Evolutionary conservation across 2,888 invertebrate species (phyloP), one percentile per base, ranked within the genome.

Genomic region (Ochropleura plecta): DNA sequence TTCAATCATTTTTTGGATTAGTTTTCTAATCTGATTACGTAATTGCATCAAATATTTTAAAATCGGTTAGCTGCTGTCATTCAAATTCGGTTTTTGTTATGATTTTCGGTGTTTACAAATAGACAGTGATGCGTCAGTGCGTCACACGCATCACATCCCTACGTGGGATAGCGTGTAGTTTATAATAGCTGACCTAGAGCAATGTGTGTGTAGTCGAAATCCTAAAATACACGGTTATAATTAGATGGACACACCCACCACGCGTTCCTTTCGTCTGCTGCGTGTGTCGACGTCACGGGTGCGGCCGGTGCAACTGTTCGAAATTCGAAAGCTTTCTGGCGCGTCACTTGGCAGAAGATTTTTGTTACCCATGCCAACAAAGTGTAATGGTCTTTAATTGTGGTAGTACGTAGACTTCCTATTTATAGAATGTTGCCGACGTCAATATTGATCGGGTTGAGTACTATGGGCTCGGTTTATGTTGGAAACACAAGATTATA

Each of bases 181-280:
- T 85, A 84, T 88, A 84, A 88, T 87, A 87, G 87, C 89, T 91
- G 92, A 93, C 92, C 93, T 91, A 92, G 90, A 90, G 86, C 74
- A 87, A 86, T 84, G 84, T 85, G 86, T 84, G 84, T 85, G 86
- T 83, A 83, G 79, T 81, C 80, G 78, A 85, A 88, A 86, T 88
- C 87, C 87, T 82, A 91, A 90, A 90, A 89, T 89, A 88, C 84
- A 72, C 76, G 79, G 85, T 84, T 93, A 94, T 91, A 93, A 92
- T 93, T 94, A 93, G 91, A 88, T 69, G 83, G 92, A 91, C 93
- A 93, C 94, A 92, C 94, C 93, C 92, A 91, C 93, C 81, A 88
- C 80, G 88, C 65, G 85, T 82, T 68, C 67, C 79, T 85, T 89
- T 83, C 87, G 91, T 91, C 90, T 92, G 88, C 77, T 90, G 88